Evolutionary conservation across 2,888 invertebrate species (phyloP), one percentile per base, ranked within the genome.

Genomic region (Bhutanitis thaidina): DNA sequence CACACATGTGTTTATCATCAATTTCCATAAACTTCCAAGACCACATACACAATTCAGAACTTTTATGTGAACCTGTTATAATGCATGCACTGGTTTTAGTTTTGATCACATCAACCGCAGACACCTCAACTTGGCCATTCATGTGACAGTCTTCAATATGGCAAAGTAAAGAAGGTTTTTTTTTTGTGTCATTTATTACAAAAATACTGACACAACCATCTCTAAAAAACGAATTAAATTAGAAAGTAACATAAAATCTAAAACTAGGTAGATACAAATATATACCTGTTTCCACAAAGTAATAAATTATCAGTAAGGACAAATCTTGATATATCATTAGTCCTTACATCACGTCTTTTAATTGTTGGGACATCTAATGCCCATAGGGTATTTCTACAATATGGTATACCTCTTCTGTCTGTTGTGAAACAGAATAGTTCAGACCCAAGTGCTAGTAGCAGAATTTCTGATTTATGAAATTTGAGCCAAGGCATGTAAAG

Each of bases 281-380:
- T 8, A 27, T 43, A 89, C 89, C 89, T 87, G 64, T 88, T 89
- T 46, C 86, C 89, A 74, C 86, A 87, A 40, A 75, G 68, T 41
- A 89, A 60, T 1, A 75, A 29, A 55, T 74, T 64, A 43, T 75
- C 67, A 61, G 69, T 81, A 3, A 81, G 48, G 7, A 81, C 56
- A 71, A 89, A 89, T 73, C 86, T 74, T 46, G 87, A 83, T 55
- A 89, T 79, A 59, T 89, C 89, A 77, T 86, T 81, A 13, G 85
- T 89, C 32, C 87, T 70, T 34, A 80, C 67, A 65, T 85, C 88
- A 65, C 70, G 55, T 53, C 83, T 70, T 41, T 58, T 55, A 7
- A 80, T 64, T 52, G 60, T 78, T 1, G 87, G 87, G 7, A 86
- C 80, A 39, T 75, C 61, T 45, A 80, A 7, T 45, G 58, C 71